phyloP scores from a whole-genome alignment of 2,113 vertebrate species.

The Cavia aperea region DNA sequence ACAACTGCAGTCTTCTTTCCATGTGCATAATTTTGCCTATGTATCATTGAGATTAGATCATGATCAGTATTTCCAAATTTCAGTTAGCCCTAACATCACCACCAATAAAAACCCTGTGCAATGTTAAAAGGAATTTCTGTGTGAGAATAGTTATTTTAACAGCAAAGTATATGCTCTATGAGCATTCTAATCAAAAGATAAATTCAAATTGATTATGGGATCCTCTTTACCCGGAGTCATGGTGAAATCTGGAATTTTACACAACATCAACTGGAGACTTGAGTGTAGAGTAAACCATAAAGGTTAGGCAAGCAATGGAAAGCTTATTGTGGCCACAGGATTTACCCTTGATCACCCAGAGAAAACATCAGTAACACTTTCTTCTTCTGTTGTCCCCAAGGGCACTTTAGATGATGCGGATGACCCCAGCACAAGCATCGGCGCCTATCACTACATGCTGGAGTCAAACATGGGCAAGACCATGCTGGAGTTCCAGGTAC shows the following conservation, averaged over 20 bases:
- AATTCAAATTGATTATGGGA: background rate
- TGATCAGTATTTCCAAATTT: background rate
- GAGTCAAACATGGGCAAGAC: constrained; percentile 85
- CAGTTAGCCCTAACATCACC: background rate
- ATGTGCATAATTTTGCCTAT: background rate
- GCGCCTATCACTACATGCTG: constrained; percentile 87
- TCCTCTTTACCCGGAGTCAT: background rate
- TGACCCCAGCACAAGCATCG: constrained; percentile 87
- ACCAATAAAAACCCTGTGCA: background rate
- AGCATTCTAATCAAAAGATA: constrained; percentile 13
- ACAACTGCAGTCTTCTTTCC: background rate
- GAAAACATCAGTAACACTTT: background rate
- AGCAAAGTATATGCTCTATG: background rate
- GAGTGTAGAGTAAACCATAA: background rate
- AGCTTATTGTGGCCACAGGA: background rate
- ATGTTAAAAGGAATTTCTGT: background rate
- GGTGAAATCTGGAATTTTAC: constrained; percentile 11
- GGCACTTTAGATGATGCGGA: constrained; percentile 82
- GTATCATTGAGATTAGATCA: background rate
- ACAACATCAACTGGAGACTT: background rate
- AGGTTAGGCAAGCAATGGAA: background rate
- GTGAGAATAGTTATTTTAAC: constrained; percentile 5
- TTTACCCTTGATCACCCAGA: background rate
- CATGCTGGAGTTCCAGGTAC: constrained; percentile 94
- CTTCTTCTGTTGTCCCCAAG: constrained; percentile 68